These are phyloP conservation scores for Patiria pectinifera DNA, from an alignment of 53 echinoderm and acorn worm genomes.

Conservation along the genomic window DNA sequence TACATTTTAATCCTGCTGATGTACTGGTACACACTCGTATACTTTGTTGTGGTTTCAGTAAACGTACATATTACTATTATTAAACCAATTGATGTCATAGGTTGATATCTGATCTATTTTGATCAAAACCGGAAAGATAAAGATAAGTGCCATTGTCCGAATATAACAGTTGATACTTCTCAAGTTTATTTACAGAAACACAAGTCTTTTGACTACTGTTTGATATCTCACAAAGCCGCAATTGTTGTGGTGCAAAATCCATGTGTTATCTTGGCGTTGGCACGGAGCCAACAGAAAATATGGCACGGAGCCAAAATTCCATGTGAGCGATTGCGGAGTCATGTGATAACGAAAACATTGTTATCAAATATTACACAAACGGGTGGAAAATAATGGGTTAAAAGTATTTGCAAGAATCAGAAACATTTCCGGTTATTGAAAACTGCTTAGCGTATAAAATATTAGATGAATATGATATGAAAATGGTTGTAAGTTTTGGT, in stretches of 20 bases:
- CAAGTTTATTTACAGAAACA: background rate
- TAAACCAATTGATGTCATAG: background rate
- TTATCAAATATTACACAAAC: background rate
- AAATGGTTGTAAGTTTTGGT: no score
- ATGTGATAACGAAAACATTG: constrained; percentile 18
- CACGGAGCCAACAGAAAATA: constrained; percentile 9
- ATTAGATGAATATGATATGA: background rate
- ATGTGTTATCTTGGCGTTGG: constrained; percentile 44
- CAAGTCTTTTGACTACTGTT: background rate
- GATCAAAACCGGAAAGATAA: background rate
- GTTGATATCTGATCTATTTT: background rate
- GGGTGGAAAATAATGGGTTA: background rate
- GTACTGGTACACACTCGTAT: no score
- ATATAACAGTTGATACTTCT: background rate
- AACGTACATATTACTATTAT: background rate
- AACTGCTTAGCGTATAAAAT: background rate
- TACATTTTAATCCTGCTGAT: no score
- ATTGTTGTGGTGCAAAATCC: constrained; percentile 39
- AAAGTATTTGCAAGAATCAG: background rate
- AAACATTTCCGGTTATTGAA: constrained; percentile 15
- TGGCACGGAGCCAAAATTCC: constrained; percentile 31
- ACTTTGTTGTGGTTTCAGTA: background rate
- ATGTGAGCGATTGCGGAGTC: background rate
- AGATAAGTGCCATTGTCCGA: background rate
- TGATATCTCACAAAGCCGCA: background rate